Conservation (phyloP, 2,113 vertebrate genomes). For the Oryzias curvinotus region DNA sequence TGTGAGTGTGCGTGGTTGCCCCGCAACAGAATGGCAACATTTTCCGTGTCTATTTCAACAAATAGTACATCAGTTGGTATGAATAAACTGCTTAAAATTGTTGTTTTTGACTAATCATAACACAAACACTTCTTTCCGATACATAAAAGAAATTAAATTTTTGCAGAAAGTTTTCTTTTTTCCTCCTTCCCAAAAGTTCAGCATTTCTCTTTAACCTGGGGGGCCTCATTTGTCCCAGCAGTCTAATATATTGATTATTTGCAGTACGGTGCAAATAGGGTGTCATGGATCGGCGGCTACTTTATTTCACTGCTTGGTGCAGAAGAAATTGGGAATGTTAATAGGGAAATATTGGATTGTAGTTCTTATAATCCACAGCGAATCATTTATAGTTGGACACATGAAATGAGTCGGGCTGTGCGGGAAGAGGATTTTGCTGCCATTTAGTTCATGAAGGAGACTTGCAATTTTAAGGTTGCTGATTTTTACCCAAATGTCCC, state of each 20-base stretch:
- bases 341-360: too few relatives aligned
- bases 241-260: slow-evolving; percentile 58
- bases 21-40: too few relatives aligned
- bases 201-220: slow-evolving; percentile 23
- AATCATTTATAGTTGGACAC: slow-evolving; percentile 34
- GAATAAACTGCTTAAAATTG: too few relatives aligned
- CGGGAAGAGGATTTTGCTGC: neutral
- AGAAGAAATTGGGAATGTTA: slow-evolving; percentile 24
- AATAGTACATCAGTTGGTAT: too few relatives aligned
- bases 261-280: slow-evolving; percentile 50
- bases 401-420: slow-evolving; percentile 27
- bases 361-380: slow-evolving; percentile 10
- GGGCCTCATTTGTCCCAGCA: slow-evolving; percentile 31
- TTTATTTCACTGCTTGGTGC: slow-evolving; percentile 52
- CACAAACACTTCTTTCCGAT: too few relatives aligned
- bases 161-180: slow-evolving; percentile 9
- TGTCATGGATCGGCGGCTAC: slow-evolving; percentile 50
- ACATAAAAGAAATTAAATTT: slow-evolving; percentile 31
- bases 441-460: neutral
- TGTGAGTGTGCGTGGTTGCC: too few relatives aligned
- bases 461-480: too few relatives aligned
- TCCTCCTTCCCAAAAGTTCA: slow-evolving; percentile 33
- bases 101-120: too few relatives aligned
- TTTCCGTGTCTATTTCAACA: too few relatives aligned
- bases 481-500: too few relatives aligned